These are phyloP conservation scores for cattle (Bos taurus) DNA, from an alignment of 2,113 vertebrate genomes.

Conservation along the genomic window ARS-UCD2.0 NC_037335.1:6597001-6597500, in stretches of 20 bases:
- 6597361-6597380: background rate
- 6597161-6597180: background rate
- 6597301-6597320: background rate
- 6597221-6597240: background rate
- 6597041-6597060: conserved; percentile 39
- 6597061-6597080: conserved; percentile 38
- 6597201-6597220: background rate
- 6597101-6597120: conserved; percentile 42
- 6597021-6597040: conserved; percentile 44
- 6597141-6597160: conserved; percentile 10
- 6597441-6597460: background rate
- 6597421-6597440: background rate
- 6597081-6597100: conserved; percentile 37
- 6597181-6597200: background rate
- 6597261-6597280: conserved; percentile 1
- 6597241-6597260: background rate
- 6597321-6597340: background rate
- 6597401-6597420: background rate
- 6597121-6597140: conserved; percentile 26
- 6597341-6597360: background rate
- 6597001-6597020: conserved; percentile 38
- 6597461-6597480: background rate
- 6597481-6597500: background rate
- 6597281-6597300: background rate
- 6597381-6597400: background rate